phyloP scores from a whole-genome alignment of 1,140 invertebrate species.

The Hylyphantes graminicola region DNA sequence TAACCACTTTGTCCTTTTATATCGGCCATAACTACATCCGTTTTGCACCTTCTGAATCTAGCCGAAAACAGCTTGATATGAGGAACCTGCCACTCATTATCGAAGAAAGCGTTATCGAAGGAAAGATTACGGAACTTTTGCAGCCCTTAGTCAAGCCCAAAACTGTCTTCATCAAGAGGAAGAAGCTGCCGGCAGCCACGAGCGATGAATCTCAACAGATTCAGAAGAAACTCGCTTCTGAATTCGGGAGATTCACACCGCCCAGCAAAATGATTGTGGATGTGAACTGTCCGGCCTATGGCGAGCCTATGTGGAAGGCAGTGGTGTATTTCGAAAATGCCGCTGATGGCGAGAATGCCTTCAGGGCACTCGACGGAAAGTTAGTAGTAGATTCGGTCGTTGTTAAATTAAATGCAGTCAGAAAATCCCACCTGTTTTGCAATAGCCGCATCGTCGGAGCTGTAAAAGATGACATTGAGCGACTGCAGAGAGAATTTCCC shows the following conservation, averaged over 20 bases:
- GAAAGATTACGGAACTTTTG: neutral
- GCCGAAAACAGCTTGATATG: slow-evolving; percentile 17
- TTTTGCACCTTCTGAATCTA: neutral
- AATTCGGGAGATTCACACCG: neutral
- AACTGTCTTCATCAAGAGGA: no score
- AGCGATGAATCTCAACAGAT: no score
- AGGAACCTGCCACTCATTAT: slow-evolving; percentile 19
- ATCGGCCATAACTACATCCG: slow-evolving; percentile 18
- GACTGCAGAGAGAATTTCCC: neutral
- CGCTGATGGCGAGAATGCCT: slow-evolving; percentile 35
- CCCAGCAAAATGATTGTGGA: slow-evolving; percentile 24
- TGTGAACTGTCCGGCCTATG: slow-evolving; percentile 5
- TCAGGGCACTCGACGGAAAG: neutral
- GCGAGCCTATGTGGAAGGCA: slow-evolving; percentile 16
- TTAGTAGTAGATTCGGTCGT: neutral
- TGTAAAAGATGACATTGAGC: neutral
- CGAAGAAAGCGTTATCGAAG: neutral
- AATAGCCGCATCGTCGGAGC: neutral
- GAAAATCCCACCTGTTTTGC: slow-evolving; percentile 20
- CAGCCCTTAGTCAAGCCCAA: neutral
- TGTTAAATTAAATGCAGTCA: neutral
- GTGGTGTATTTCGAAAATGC: slow-evolving; percentile 29
- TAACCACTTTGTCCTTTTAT: slow-evolving; percentile 11
- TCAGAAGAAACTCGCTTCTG: neutral
- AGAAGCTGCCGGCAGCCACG: no score